Percentiles rank a stretch among this genome's conserved stretches.
phyloP scores from a whole-genome alignment of 1,140 invertebrate species.

The Cotesia chilonis region DNA sequence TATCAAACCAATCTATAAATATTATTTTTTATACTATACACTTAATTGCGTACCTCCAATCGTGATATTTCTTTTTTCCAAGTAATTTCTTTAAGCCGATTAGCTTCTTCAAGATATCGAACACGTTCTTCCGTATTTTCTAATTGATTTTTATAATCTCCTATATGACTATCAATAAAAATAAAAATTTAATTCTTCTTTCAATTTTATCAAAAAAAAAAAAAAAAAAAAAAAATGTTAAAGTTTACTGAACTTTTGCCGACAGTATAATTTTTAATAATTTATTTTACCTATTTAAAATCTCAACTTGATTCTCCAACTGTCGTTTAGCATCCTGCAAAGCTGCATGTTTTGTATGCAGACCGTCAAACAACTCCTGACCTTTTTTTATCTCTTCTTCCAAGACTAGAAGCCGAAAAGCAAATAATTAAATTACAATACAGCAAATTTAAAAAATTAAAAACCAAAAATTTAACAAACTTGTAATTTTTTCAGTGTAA shows the following conservation, averaged over 20 bases:
- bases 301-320: slow-evolving; percentile 80
- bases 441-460: slow-evolving; percentile 31
- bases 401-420: slow-evolving; percentile 67
- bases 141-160: slow-evolving; percentile 68
- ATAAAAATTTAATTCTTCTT: not conserved
- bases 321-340: slow-evolving; percentile 83
- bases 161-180: slow-evolving; percentile 57
- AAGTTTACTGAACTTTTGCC: not conserved
- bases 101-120: slow-evolving; percentile 53
- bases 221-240: not conserved
- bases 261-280: slow-evolving; percentile 14
- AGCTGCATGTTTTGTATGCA: slow-evolving; percentile 82
- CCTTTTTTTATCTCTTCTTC: slow-evolving; percentile 73
- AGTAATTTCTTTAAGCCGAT: slow-evolving; percentile 42
- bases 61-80: slow-evolving; percentile 81
- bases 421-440: slow-evolving; percentile 36
- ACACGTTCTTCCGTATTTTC: slow-evolving; percentile 59
- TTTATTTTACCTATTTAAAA: slow-evolving; percentile 65
- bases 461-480: slow-evolving; percentile 59
- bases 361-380: slow-evolving; percentile 79
- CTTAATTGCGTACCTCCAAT: slow-evolving; percentile 68
- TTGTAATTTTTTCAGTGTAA: slow-evolving; percentile 73
- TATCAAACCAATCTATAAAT: no score
- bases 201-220: not conserved
- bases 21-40: not conserved